These are phyloP conservation scores for Synanthedon andrenaeformis DNA, from an alignment of 2,888 invertebrate genomes.

Conservation along the genomic window DNA sequence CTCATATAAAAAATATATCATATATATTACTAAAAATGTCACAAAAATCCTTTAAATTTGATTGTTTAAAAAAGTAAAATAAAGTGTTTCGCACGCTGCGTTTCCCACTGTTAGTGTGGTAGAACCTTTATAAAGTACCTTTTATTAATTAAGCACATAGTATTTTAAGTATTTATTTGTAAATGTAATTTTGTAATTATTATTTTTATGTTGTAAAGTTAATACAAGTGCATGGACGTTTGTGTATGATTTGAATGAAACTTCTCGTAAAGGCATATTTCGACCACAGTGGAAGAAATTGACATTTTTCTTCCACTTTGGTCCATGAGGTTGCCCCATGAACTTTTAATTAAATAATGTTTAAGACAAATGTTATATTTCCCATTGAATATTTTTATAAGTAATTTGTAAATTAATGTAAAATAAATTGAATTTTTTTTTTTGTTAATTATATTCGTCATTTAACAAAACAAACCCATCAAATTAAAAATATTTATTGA, in stretches of 20 bases:
- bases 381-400: conserved; percentile 28
- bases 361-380: conserved; percentile 55
- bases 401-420: conserved; percentile 67
- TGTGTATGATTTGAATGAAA: background rate
- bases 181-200: conserved; percentile 51
- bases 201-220: conserved; percentile 33
- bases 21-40: no score
- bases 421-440: conserved; percentile 62
- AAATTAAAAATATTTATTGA: background rate
- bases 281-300: no score
- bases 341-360: conserved; percentile 16
- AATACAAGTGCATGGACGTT: conserved; percentile 7
- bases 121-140: conserved; percentile 63
- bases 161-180: conserved; percentile 64
- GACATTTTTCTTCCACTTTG: no score
- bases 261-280: no score
- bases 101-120: conserved; percentile 37
- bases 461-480: background rate
- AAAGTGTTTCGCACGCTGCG: conserved; percentile 45
- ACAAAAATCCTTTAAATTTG: no score
- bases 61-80: background rate
- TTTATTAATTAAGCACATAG: conserved; percentile 48
- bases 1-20: conserved; percentile 5
- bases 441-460: conserved; percentile 46
- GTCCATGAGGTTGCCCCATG: no score